Evolutionary conservation across 2,113 vertebrate genomes (phyloP), one percentile per base, ranked within the genome.

Genomic region (Eurystomus gularis): DNA sequence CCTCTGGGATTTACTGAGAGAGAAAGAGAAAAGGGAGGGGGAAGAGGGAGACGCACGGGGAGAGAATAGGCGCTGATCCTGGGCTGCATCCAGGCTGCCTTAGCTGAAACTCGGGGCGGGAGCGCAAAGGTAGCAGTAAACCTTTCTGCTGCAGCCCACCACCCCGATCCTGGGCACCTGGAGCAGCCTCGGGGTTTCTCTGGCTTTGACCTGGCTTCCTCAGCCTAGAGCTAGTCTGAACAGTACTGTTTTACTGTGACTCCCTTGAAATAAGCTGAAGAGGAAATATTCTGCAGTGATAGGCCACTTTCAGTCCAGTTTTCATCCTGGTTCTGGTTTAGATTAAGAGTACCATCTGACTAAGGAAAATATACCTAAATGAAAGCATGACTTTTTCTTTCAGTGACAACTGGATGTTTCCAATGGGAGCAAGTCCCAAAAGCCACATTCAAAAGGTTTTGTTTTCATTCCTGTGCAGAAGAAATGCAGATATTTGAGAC

Each of bases 1-100:
- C 93, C 82, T 29, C 48, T 68, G 83, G 92, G 96, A 92, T 79
- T 88, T 86, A 48, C 72, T 44, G 83, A 64, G 79, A 69, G 54
- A 88, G 71, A 77, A 82, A 48, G 65, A n/a, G 68, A 60, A 80
- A n/a, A 87, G 64, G 90, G 80, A 90, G 79, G 82, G 85, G 83
- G 29, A 66, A 69, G 72, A 65, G 40, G 37, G 80, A 94, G 82
- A 58, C 57, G 7, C 23, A 40, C 2, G 6, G 37, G 13, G 54
- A 84, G 40, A 86, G 42, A 80, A 62, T 4, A 76, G 86, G 73
- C 52, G 39, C 75, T 49, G n/a, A 42, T 78, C 31, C 68, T 13
- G 76, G 35, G 55, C 18, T 64, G 42, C 80, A 40, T 66, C 85
- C 76, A 21, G 8, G 55, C 68, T 28, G 51, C 26, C 3, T 46